Conservation (phyloP, 2,113 vertebrate genomes). For the Polyodon spathula region DNA sequence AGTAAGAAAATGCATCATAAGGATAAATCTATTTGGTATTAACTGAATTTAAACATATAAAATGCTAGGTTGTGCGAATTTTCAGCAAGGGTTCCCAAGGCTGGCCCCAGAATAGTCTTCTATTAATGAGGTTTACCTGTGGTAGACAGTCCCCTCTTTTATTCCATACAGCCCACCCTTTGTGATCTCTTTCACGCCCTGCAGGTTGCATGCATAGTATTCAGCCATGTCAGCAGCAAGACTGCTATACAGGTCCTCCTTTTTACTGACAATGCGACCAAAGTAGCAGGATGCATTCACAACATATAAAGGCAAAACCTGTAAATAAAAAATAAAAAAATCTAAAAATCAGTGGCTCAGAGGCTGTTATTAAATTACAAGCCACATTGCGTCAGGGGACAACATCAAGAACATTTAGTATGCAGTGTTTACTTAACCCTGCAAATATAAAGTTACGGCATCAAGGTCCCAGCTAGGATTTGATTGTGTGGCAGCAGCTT, state of each 20-base stretch:
- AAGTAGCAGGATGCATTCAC: constrained; percentile 42
- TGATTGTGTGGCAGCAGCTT: no score
- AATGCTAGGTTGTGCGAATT: no score
- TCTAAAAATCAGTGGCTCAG: background rate
- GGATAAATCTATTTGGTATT: no score
- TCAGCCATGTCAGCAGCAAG: constrained; percentile 38
- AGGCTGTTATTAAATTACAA: background rate
- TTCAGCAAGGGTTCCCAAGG: no score
- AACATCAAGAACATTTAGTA: background rate
- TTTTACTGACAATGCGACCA: constrained; percentile 39
- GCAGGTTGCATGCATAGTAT: constrained; percentile 36
- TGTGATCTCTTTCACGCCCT: constrained; percentile 25
- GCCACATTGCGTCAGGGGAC: background rate
- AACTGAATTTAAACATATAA: no score
- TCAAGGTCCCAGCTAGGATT: no score
- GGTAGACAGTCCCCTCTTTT: constrained; percentile 36
- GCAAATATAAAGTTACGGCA: no score
- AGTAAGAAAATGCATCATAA: no score
- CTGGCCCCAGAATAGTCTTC: background rate
- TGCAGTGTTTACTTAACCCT: no score
- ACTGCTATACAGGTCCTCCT: constrained; percentile 25
- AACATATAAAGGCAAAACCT: constrained; percentile 54
- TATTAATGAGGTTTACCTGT: constrained; percentile 38
- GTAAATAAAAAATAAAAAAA: background rate
- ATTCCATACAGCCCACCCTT: constrained; percentile 46